Evolutionary conservation across 2,797 vertebrate species (phyloP), one percentile per base, ranked within the genome.

Genomic region (Pteropus rufus): DNA sequence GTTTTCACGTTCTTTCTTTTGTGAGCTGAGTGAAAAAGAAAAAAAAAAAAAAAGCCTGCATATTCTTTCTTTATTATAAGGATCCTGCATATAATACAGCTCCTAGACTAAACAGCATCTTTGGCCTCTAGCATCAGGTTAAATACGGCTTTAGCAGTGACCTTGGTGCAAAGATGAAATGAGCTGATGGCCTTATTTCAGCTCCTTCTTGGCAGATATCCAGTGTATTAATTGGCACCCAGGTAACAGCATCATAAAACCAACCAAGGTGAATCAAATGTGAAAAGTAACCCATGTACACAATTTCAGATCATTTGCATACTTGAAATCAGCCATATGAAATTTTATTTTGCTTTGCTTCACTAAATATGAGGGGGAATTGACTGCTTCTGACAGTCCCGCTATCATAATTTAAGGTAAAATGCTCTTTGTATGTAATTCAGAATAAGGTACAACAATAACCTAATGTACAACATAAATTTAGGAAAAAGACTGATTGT

Each of bases 81-180:
- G 7, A 15, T 85, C 56, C 31, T 44, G 19, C 19, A 89, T 39
- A n/a, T n/a, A 72, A 72, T 81, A 65, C 15, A 70, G 60, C 16
- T 93, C 9, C 44, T 79, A 54, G 9, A 44, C 84, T 70, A 64
- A n/a, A 1, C 16, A 56, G 46, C 79, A 60, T n/a, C 49, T 62
- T 41, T 80, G 75, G 64, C 41, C 36, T 92, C 1, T 1, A 44
- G 58, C 39, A 83, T 12, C 34, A 73, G 79, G 77, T 89, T 96
- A 96, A 96, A 39, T 67, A 92, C 52, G 92, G 65, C 23, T 93
- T 89, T 91, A 93, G 89, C 79, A n/a, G 7, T 83, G 89, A 79
- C 95, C 64, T 91, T 75, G 65, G 67, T 41, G 89, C 69, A 36
- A 70, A 91, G 82, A 91, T 34, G 31, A 95, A 96, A 58, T 80